A percentile compares a stretch with the other conserved stretches of the same genome.
These are phyloP conservation scores for Gnathochromis pfefferi DNA, from an alignment of 2,113 vertebrate species.

Conservation along the genomic window DNA sequence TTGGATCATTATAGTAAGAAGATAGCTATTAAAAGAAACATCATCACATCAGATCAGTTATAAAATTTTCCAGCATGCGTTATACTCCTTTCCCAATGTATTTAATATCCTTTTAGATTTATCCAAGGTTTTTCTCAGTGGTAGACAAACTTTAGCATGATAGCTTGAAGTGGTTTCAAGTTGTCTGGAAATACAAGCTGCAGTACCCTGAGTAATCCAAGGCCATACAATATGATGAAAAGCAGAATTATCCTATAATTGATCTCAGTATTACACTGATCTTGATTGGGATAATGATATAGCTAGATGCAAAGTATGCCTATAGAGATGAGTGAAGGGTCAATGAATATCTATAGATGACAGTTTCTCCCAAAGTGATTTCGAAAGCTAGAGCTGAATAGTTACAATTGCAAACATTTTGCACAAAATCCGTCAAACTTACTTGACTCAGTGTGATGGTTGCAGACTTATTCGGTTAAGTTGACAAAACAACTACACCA, in stretches of 20 bases:
- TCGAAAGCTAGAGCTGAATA: not conserved
- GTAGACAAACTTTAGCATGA: too few species aligned
- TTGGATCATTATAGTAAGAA: too few species aligned
- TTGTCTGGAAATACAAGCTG: not conserved
- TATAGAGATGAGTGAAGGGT: constrained; percentile 18
- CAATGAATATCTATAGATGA: constrained; percentile 4
- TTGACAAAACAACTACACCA: constrained; percentile 22
- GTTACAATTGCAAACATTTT: not conserved
- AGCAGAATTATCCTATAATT: constrained; percentile 34
- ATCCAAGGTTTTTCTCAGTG: too few species aligned
- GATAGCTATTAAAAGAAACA: too few species aligned
- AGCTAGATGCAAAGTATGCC: not conserved
- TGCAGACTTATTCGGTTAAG: constrained; percentile 24
- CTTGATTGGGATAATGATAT: constrained; percentile 18
- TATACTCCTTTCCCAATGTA: too few species aligned
- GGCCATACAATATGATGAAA: not conserved
- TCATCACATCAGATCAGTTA: too few species aligned
- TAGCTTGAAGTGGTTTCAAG: too few species aligned
- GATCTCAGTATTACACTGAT: constrained; percentile 31
- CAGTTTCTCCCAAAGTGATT: not conserved
- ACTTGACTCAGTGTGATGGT: not conserved
- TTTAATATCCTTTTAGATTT: too few species aligned
- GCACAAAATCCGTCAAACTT: not conserved
- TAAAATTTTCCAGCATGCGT: too few species aligned
- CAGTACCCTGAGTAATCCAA: not conserved